These are phyloP conservation scores for Megalopta genalis DNA, from an alignment of 1,140 invertebrate species.

Conservation along the genomic window DNA sequence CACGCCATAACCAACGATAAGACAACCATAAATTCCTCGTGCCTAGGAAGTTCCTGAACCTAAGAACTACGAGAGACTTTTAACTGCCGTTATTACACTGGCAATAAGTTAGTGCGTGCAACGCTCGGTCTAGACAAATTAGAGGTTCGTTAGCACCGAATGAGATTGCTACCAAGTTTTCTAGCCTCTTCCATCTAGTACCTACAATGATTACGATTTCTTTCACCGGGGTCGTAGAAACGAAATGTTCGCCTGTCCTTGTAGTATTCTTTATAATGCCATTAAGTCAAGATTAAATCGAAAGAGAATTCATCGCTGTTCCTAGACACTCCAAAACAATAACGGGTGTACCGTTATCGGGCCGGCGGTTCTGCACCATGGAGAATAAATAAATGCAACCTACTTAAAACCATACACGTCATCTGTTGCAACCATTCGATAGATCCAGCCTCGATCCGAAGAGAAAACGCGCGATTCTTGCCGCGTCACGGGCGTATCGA, in stretches of 20 bases:
- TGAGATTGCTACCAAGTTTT: background rate
- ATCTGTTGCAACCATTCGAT: conserved; percentile 34
- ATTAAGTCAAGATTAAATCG: background rate
- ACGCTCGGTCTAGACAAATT: background rate
- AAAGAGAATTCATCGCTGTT: background rate
- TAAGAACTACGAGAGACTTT: background rate
- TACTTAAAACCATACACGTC: conserved; percentile 52
- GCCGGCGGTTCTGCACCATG: conserved; percentile 43
- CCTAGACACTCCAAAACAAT: conserved; percentile 47
- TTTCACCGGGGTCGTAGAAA: background rate
- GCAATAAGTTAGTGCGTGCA: background rate
- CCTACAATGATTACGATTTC: background rate
- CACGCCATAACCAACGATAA: too few species aligned
- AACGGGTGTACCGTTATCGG: conserved; percentile 36
- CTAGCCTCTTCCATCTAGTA: background rate
- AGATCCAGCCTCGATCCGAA: background rate
- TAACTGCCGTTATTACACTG: background rate
- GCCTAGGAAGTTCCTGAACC: too few species aligned
- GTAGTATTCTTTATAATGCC: background rate
- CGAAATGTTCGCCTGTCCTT: background rate
- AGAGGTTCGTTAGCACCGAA: background rate
- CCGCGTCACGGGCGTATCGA: background rate
- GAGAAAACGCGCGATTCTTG: conserved; percentile 5
- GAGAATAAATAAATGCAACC: conserved; percentile 60
- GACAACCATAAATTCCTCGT: too few species aligned